Evolutionary conservation across 2,888 invertebrate species (phyloP).

Genomic region (Lasioglossum leucozonium): DNA sequence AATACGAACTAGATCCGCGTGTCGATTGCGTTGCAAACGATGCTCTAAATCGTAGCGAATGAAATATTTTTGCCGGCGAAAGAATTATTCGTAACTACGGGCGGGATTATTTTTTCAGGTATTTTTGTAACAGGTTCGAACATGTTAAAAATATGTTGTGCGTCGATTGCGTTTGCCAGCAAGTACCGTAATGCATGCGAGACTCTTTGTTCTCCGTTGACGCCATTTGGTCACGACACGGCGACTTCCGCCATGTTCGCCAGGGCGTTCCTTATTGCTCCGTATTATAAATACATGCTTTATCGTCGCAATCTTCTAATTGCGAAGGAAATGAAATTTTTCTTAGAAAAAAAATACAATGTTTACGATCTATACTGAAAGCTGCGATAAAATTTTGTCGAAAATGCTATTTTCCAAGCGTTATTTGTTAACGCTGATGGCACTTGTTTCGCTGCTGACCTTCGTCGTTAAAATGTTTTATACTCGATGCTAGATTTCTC

Average conservation of each 20-base stretch:
- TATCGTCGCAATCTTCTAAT: neutral
- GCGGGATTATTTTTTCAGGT: neutral
- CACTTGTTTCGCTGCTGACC: neutral
- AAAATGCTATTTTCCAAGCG: neutral
- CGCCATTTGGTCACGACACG: slow-evolving; percentile 35
- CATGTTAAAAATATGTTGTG: neutral
- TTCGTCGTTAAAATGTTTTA: neutral
- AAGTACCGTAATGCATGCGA: slow-evolving; percentile 14
- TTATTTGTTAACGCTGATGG: no score
- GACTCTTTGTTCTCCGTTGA: slow-evolving; percentile 45
- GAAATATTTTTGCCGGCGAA: no score
- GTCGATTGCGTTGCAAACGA: neutral
- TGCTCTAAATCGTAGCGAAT: neutral
- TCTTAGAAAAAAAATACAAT: no score
- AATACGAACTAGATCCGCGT: neutral
- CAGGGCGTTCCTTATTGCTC: slow-evolving; percentile 28
- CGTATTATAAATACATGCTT: neutral
- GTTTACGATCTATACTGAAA: neutral
- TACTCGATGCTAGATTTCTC: neutral
- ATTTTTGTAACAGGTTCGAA: neutral
- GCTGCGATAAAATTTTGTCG: neutral
- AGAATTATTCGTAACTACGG: neutral
- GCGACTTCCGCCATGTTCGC: slow-evolving; percentile 35
- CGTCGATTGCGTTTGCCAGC: neutral
- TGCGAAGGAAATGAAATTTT: neutral